A percentile compares a stretch with the other conserved stretches of the same genome.
phyloP scores from a whole-genome alignment of 2,797 vertebrate genomes.

The Momotus momota region DNA sequence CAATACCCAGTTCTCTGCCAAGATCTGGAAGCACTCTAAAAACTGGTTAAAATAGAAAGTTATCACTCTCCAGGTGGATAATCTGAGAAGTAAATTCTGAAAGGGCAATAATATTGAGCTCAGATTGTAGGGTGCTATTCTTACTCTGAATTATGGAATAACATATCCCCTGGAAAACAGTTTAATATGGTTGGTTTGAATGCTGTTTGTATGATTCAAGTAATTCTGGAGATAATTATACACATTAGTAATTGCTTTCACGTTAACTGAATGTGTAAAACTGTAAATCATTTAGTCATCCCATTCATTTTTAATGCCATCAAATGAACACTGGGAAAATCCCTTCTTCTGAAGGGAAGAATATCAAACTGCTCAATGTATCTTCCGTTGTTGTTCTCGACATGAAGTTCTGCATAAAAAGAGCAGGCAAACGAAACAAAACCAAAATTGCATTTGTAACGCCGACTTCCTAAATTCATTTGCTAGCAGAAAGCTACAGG shows the following conservation, averaged over 20 bases:
- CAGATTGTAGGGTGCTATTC: not conserved
- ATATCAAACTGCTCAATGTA: not conserved
- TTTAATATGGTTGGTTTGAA: not conserved
- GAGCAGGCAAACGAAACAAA: not conserved
- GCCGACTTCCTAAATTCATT: not conserved
- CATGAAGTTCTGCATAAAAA: not conserved
- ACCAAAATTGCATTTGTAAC: not conserved
- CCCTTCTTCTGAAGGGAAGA: not conserved
- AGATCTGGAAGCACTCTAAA: not conserved
- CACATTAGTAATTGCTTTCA: slow-evolving; percentile 24
- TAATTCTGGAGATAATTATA: slow-evolving; percentile 37
- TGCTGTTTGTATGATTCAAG: not conserved
- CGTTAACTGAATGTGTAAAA: not conserved
- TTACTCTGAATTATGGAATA: not conserved
- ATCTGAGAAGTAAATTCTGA: not conserved
- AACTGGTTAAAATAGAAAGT: not conserved
- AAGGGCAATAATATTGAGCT: slow-evolving; percentile 11
- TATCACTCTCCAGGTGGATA: not conserved
- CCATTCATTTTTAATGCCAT: slow-evolving; percentile 43
- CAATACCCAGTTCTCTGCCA: not conserved
- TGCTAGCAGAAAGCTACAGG: not conserved
- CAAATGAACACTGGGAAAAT: not conserved
- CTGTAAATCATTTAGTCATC: slow-evolving; percentile 1
- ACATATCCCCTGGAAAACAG: not conserved
- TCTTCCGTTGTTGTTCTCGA: not conserved